Percentiles rank a stretch among this genome's conserved stretches.
phyloP scores from a whole-genome alignment of 2,113 vertebrate species.

The Chelonoidis abingdonii region DNA sequence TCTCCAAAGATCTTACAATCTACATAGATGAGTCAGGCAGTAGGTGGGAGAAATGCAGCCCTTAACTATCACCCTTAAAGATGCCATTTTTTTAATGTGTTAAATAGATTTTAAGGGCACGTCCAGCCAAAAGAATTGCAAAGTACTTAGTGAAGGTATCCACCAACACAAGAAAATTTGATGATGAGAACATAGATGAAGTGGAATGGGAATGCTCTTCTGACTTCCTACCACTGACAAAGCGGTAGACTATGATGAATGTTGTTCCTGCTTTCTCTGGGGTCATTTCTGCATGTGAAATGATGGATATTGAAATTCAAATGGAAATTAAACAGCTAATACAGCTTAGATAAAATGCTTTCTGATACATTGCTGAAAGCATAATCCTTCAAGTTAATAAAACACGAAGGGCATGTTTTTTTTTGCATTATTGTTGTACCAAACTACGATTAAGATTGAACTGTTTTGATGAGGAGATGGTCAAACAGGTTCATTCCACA shows the following conservation, averaged over 20 bases:
- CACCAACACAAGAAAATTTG: background rate
- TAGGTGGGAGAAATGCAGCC: background rate
- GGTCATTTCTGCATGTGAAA: conserved; percentile 62
- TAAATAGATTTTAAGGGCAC: background rate
- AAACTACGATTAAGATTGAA: background rate
- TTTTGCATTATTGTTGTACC: conserved; percentile 17
- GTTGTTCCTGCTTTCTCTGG: background rate
- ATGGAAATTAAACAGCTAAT: conserved; percentile 50
- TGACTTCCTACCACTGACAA: conserved; percentile 25
- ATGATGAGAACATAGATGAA: background rate
- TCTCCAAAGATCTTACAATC: background rate
- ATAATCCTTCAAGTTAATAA: conserved; percentile 69
- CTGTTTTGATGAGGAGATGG: background rate
- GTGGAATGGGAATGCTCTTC: conserved; percentile 5
- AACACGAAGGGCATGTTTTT: background rate
- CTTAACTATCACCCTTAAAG: background rate
- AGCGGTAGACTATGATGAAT: conserved; percentile 52
- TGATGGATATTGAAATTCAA: conserved; percentile 66
- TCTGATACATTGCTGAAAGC: conserved; percentile 58
- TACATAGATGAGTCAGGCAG: background rate
- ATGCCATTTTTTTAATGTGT: background rate
- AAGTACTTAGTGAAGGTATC: background rate
- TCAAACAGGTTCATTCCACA: background rate
- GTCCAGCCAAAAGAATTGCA: background rate
- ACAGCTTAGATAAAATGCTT: conserved; percentile 61